These are phyloP conservation scores for Hypotaenidia philippensis DNA, from an alignment of 2,797 vertebrate species.

Conservation along the genomic window DNA sequence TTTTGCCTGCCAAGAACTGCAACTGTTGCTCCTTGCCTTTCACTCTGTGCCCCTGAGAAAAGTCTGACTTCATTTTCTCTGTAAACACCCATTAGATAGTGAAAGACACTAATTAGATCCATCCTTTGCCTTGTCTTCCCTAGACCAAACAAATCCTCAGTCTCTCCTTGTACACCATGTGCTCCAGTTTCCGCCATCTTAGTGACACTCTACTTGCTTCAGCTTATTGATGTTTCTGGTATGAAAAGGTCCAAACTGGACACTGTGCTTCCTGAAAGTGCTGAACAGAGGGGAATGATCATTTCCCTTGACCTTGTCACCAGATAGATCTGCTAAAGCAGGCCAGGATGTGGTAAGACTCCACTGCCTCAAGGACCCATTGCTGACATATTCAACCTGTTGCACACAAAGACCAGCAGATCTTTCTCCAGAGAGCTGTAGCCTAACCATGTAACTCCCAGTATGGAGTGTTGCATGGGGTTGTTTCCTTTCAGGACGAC, in stretches of 20 bases:
- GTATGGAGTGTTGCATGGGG: rapidly evolving
- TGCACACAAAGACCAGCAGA: not conserved
- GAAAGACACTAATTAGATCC: not conserved
- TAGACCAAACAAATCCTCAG: conserved; percentile 22
- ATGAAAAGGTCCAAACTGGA: not conserved
- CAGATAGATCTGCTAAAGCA: not conserved
- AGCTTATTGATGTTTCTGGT: not conserved
- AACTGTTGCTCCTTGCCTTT: not conserved
- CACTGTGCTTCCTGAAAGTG: not conserved
- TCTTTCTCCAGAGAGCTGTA: not conserved
- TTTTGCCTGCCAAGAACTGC: not conserved
- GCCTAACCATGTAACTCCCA: not conserved
- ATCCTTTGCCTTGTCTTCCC: not conserved
- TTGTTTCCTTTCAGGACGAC: not conserved
- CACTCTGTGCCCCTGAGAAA: not conserved
- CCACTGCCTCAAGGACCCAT: not conserved
- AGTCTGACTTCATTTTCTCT: not conserved
- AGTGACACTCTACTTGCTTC: not conserved
- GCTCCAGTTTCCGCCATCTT: not conserved
- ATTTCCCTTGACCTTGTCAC: not conserved
- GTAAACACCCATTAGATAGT: conserved; percentile 4
- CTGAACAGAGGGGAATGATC: not conserved
- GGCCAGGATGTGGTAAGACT: not conserved
- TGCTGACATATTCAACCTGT: not conserved
- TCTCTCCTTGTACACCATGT: not conserved